phyloP scores from a whole-genome alignment of 2,888 invertebrate genomes.

The Catonia carolina region DNA sequence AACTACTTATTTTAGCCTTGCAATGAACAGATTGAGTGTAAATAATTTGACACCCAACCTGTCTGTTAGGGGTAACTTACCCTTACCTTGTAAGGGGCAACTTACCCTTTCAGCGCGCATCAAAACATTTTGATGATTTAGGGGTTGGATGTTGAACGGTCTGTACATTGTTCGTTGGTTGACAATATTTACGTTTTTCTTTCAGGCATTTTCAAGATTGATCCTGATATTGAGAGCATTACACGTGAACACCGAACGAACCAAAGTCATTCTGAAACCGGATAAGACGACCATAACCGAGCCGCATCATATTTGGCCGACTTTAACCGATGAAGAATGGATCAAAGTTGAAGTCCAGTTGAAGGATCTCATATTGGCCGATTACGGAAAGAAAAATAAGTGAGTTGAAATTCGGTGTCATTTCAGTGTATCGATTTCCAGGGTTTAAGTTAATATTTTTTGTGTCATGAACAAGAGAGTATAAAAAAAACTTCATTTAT shows the following conservation, averaged over 20 bases:
- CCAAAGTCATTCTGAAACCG: constrained; percentile 96
- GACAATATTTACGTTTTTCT: too few species aligned
- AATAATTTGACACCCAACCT: too few species aligned
- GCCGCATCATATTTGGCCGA: constrained; percentile 99
- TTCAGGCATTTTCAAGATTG: constrained; percentile 86
- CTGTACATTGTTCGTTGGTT: too few species aligned
- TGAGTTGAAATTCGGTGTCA: too few species aligned
- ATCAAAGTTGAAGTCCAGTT: constrained; percentile 98
- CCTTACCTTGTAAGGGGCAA: too few species aligned
- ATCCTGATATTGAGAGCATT: constrained; percentile 93
- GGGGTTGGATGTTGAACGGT: too few species aligned
- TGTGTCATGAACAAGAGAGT: background rate
- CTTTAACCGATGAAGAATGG: constrained; percentile 97
- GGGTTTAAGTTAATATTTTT: background rate
- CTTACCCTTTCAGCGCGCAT: too few species aligned
- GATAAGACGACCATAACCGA: constrained; percentile 99
- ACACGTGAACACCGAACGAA: constrained; percentile 98
- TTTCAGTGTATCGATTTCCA: background rate
- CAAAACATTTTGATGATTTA: too few species aligned
- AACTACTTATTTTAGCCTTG: too few species aligned
- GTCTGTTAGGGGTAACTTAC: too few species aligned
- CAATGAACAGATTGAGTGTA: too few species aligned
- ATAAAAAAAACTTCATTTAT: too few species aligned
- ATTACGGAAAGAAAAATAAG: constrained; percentile 99
- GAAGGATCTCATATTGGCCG: constrained; percentile 96